A percentile compares a stretch with the other conserved stretches of the same genome.
Conservation (phyloP, 2,113 vertebrate species). For the Brachirus orientalis region DNA sequence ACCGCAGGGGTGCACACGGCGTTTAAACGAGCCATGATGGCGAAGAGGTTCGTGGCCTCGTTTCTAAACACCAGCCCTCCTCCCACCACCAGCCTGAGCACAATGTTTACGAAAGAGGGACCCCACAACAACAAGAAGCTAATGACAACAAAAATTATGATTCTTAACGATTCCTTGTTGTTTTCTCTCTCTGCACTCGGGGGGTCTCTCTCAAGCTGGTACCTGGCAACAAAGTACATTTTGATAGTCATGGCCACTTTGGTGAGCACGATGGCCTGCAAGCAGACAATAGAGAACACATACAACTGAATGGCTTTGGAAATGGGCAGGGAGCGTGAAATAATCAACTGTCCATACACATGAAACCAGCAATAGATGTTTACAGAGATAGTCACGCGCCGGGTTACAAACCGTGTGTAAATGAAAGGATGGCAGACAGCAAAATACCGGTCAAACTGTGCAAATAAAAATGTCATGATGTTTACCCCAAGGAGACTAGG, state of each 20-base stretch:
- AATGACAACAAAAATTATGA: slow-evolving; percentile 75
- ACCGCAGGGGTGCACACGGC: slow-evolving; percentile 69
- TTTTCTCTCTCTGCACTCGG: slow-evolving; percentile 69
- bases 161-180: slow-evolving; percentile 72
- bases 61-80: slow-evolving; percentile 69
- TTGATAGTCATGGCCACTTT: slow-evolving; percentile 80
- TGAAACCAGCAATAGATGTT: slow-evolving; percentile 74
- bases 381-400: slow-evolving; percentile 42
- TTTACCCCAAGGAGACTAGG: slow-evolving; percentile 73
- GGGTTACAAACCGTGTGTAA: slow-evolving; percentile 64
- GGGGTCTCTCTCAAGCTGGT: slow-evolving; percentile 68
- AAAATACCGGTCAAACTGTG: slow-evolving; percentile 78
- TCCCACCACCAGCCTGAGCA: slow-evolving; percentile 42
- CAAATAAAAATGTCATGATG: slow-evolving; percentile 73
- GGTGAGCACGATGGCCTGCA: slow-evolving; percentile 67
- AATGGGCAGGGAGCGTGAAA: slow-evolving; percentile 50
- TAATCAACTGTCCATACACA: slow-evolving; percentile 15
- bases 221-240: slow-evolving; percentile 70
- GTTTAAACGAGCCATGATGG: slow-evolving; percentile 75
- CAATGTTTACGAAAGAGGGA: slow-evolving; percentile 77
- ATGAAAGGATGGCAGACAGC: slow-evolving; percentile 71
- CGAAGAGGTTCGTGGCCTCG: slow-evolving; percentile 74
- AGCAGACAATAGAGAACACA: slow-evolving; percentile 35
- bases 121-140: slow-evolving; percentile 74
- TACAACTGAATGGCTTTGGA: slow-evolving; percentile 54